These are phyloP conservation scores for Subanguina moxae DNA, from an alignment of 1,140 invertebrate species.

Conservation along the genomic window DNA sequence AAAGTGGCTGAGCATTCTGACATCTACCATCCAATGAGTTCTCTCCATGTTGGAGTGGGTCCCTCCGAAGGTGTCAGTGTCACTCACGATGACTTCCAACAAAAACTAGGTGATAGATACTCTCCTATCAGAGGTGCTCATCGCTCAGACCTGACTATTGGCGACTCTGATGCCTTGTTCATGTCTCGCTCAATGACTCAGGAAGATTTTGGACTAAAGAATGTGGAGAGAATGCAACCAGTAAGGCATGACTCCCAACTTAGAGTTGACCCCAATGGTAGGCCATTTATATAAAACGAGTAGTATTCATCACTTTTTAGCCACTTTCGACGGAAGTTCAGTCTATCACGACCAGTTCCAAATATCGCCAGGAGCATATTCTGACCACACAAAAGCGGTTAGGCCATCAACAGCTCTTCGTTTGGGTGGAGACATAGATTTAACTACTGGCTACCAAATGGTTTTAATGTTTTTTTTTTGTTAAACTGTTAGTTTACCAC, in stretches of 20 bases:
- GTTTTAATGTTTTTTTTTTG: slow-evolving; percentile 6
- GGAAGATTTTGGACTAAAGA: slow-evolving; percentile 5
- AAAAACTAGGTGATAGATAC: slow-evolving; percentile 10
- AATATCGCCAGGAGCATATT: neutral
- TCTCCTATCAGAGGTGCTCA: neutral
- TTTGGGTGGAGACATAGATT: slow-evolving; percentile 17
- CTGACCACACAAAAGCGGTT: slow-evolving; percentile 26
- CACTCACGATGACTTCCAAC: slow-evolving; percentile 1
- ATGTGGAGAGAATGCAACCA: slow-evolving; percentile 2
- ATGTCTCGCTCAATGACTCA: slow-evolving; percentile 3
- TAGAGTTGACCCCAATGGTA: neutral
- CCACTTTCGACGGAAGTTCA: slow-evolving; percentile 30
- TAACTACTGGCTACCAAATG: slow-evolving; percentile 28
- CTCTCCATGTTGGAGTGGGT: slow-evolving; percentile 5
- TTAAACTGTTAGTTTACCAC: neutral
- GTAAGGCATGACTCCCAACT: slow-evolving; percentile 4
- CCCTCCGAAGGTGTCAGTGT: slow-evolving; percentile 11
- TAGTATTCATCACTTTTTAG: slow-evolving; percentile 21
- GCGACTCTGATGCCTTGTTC: neutral
- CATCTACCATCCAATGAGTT: neutral
- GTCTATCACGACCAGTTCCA: slow-evolving; percentile 29
- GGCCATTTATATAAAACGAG: neutral
- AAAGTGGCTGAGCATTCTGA: neutral
- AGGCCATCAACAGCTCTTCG: slow-evolving; percentile 33
- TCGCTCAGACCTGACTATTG: neutral